phyloP scores from a whole-genome alignment of 2,113 vertebrate species.

The Heteronetta atricapilla region DNA sequence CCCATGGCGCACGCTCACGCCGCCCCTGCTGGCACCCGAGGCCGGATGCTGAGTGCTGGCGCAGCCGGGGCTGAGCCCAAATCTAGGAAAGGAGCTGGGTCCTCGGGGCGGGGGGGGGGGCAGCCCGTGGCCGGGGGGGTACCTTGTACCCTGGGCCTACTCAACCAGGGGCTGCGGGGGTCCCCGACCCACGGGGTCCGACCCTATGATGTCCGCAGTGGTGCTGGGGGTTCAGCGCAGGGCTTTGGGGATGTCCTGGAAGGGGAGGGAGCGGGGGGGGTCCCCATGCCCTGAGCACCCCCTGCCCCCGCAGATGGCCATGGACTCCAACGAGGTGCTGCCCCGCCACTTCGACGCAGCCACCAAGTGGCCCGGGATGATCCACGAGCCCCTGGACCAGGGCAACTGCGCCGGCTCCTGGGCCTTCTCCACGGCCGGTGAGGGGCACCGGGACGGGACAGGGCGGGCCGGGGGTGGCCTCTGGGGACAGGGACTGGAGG shows the following conservation, averaged over 20 bases:
- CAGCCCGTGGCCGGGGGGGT: no score
- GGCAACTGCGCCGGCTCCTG: conserved; percentile 96
- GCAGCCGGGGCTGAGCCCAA: accelerated
- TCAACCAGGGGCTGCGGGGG: accelerated
- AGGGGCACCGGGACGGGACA: background rate
- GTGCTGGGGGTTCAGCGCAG: background rate
- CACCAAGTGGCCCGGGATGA: conserved; percentile 91
- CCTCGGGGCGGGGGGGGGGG: background rate
- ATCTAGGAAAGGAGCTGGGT: accelerated
- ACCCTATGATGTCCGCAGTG: background rate
- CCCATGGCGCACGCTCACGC: accelerated
- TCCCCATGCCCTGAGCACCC: accelerated
- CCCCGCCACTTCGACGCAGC: conserved; percentile 87
- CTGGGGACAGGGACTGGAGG: background rate
- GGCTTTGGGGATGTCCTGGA: background rate
- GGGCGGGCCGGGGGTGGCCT: accelerated
- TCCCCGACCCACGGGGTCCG: background rate
- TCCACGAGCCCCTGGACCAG: conserved; percentile 94
- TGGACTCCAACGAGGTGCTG: conserved; percentile 82
- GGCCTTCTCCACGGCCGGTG: conserved; percentile 97
- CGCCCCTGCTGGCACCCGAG: accelerated
- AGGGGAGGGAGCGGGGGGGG: no score
- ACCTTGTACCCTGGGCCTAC: accelerated
- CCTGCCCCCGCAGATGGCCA: conserved; percentile 80
- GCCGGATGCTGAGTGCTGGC: accelerated